Conservation (phyloP, 2,113 vertebrate genomes). For the Laticauda colubrina region DNA sequence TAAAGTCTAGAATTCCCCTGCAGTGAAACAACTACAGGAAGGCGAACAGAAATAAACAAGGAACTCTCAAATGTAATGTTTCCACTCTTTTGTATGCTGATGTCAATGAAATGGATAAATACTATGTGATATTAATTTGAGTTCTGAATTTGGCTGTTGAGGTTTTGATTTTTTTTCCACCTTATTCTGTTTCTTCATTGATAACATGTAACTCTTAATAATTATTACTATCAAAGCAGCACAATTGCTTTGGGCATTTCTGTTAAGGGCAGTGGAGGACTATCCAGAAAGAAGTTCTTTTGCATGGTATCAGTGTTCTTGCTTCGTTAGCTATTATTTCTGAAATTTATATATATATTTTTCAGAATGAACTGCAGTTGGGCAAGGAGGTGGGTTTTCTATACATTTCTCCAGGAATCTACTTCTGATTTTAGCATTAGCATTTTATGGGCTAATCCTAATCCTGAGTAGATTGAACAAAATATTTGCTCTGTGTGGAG, state of each 20-base stretch:
- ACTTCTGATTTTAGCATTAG: too few species aligned
- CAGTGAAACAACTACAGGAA: neutral
- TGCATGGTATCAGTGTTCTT: neutral
- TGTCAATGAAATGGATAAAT: neutral
- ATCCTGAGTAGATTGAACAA: neutral
- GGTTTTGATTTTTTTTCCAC: neutral
- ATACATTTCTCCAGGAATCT: neutral
- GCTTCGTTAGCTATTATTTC: neutral
- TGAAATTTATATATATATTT: neutral
- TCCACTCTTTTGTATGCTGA: neutral
- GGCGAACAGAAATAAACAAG: neutral
- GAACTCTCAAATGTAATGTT: neutral
- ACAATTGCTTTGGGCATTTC: neutral
- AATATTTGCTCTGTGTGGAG: neutral
- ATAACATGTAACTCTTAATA: neutral
- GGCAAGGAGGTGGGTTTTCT: neutral
- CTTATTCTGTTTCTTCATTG: neutral
- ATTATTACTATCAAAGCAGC: neutral
- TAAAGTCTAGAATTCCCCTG: neutral
- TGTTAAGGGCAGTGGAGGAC: neutral
- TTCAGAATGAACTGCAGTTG: neutral
- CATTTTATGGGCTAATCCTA: neutral
- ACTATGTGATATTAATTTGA: neutral
- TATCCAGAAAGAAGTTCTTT: neutral
- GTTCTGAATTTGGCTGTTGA: neutral